Base-by-base conservation (phyloP, 2,113 vertebrate genomes). In the Laticauda colubrina region DNA sequence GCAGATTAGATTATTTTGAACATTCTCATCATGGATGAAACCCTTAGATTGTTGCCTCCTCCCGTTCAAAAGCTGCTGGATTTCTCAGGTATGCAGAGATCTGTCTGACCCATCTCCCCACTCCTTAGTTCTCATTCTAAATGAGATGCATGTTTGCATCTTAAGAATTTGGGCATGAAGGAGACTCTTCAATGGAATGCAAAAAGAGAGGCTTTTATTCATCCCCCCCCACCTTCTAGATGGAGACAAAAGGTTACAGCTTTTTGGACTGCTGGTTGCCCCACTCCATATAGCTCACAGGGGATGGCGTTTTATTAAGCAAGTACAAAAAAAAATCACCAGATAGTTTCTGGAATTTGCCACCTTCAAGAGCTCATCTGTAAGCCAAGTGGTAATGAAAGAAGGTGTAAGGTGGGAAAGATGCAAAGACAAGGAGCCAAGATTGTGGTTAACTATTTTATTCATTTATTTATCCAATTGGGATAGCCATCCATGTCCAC, bases 161-260 rank as follows among this genome's bases (percentile, higher is more conserved):
- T 59, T 29, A 2, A 0, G 29, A 53, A 0, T 0, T 0, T 11
- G 55, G 5, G 55, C 8, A 48, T 89, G 55, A 54, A 81, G n/a
- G 51, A n/a, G 29, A 29, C 55, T n/a, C 56, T 56, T 11, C 61
- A 85, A 89, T 88, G 4, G 1, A 24, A 26, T 0, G 5, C 61
- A 94, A 39, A 0, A 0, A 64, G 53, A 88, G n/a, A 39, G 18
- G 5, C n/a, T n/a, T 85, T 59, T 5, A 51, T 53, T 15, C 9
- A 34, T 39, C 0, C 29, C n/a, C 34, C 24, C 57, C 18, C 45
- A 5, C 4, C 26, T 57, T 18, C 53, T 85, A 21, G 18, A 69
- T 43, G 20, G 14, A n/a, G 29, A 53, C n/a, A 6, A 88, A 88
- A 59, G 11, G 81, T 9, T n/a, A 91, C 3, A 81, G 24, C 10